These are phyloP conservation scores for Tiphia femorata DNA, from an alignment of 2,888 invertebrate genomes.

Conservation along the genomic window DNA sequence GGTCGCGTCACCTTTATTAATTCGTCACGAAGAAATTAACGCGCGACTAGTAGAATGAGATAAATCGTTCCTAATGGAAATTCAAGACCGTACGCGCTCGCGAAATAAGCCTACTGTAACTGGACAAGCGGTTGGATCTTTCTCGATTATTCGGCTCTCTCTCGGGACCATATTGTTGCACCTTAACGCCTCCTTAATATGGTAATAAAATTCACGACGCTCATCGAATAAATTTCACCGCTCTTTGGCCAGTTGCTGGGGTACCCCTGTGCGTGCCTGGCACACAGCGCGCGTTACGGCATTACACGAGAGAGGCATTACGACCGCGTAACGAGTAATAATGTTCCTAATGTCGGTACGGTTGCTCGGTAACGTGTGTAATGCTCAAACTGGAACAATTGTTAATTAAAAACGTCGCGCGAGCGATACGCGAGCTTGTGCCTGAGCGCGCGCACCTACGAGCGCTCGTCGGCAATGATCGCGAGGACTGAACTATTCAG, in stretches of 20 bases:
- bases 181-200: slow-evolving; percentile 1
- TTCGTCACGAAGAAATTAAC: too few species aligned
- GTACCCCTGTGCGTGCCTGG: slow-evolving; percentile 5
- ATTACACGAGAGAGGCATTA: too few species aligned
- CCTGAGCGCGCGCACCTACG: neutral
- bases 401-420: slow-evolving; percentile 45
- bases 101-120: too few species aligned
- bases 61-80: too few species aligned
- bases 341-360: slow-evolving; percentile 45
- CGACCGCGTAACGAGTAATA: slow-evolving; percentile 48
- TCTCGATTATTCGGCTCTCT: too few species aligned
- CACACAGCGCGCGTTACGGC: slow-evolving; percentile 22
- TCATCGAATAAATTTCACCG: slow-evolving; percentile 3
- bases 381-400: slow-evolving; percentile 49
- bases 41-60: too few species aligned
- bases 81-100: too few species aligned
- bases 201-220: neutral
- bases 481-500: slow-evolving; percentile 15
- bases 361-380: slow-evolving; percentile 29
- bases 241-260: neutral
- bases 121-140: too few species aligned
- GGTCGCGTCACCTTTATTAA: too few species aligned
- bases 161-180: too few species aligned
- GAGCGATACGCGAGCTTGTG: slow-evolving; percentile 3
- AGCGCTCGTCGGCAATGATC: neutral